Evolutionary conservation across 1,140 invertebrate species (phyloP).

Genomic region (Diorhabda elongata): DNA sequence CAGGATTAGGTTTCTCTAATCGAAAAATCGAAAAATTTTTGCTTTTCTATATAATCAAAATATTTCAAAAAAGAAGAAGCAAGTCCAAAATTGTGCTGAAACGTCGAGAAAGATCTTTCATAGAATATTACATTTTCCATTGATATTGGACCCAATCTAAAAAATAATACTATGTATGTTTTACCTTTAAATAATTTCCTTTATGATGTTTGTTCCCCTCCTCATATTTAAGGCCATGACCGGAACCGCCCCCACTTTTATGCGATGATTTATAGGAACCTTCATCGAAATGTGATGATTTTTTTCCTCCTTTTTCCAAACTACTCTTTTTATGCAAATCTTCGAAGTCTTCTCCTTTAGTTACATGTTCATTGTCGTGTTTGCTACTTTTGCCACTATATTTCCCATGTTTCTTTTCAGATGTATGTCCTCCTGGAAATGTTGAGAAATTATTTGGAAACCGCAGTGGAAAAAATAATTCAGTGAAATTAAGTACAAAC

Average conservation of each 20-base stretch:
- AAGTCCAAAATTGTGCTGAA: too few species aligned
- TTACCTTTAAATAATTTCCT: conserved; percentile 30
- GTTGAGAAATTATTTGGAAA: not conserved
- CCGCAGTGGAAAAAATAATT: not conserved
- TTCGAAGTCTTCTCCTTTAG: conserved; percentile 32
- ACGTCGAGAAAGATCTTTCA: too few species aligned
- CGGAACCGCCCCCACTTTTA: conserved; percentile 29
- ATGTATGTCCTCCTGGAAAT: conserved; percentile 28
- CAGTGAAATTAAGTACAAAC: not conserved
- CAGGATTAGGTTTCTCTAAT: too few species aligned
- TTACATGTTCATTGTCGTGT: conserved; percentile 34
- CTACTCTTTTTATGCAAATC: conserved; percentile 31
- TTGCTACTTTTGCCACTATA: conserved; percentile 29
- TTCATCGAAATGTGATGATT: conserved; percentile 30
- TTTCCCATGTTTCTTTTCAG: conserved; percentile 27
- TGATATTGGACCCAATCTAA: too few species aligned
- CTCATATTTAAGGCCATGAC: conserved; percentile 34
- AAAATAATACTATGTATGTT: too few species aligned
- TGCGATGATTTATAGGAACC: conserved; percentile 33
- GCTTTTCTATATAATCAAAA: too few species aligned
- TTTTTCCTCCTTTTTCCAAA: conserved; percentile 37
- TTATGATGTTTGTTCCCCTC: conserved; percentile 37
- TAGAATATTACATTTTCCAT: too few species aligned
- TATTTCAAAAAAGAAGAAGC: too few species aligned
- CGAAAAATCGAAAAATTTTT: too few species aligned